Conservation (phyloP, 2,888 invertebrate species). For the Pelosia muscerda region DNA sequence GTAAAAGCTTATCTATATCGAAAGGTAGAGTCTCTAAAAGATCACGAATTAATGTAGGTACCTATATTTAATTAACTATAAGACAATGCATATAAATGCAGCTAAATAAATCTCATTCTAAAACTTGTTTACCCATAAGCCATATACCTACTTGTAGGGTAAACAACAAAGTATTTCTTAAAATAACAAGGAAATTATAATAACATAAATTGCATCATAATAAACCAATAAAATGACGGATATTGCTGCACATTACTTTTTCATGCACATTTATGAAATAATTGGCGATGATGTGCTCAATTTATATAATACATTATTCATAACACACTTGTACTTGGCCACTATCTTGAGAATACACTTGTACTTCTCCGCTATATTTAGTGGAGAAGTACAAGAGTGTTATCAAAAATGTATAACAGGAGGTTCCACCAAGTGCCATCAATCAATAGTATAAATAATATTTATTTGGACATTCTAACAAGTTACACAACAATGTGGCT, state of each 20-base stretch:
- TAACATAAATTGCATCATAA: conserved; percentile 4
- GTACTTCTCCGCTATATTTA: too few species aligned
- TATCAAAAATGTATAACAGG: too few species aligned
- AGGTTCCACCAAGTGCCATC: too few species aligned
- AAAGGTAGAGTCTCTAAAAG: too few species aligned
- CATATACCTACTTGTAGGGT: neutral
- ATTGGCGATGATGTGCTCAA: conserved; percentile 4
- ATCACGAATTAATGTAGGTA: too few species aligned
- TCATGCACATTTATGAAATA: conserved; percentile 10
- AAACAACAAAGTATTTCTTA: conserved; percentile 10
- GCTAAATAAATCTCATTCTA: neutral
- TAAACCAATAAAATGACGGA: conserved; percentile 11
- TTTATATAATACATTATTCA: neutral
- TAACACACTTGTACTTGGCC: too few species aligned
- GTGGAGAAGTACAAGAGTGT: too few species aligned
- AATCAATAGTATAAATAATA: too few species aligned
- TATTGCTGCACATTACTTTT: neutral
- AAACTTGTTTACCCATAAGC: neutral
- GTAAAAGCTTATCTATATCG: too few species aligned
- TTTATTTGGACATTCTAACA: neutral
- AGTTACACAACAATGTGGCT: neutral
- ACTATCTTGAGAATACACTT: too few species aligned
- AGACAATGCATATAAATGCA: neutral
- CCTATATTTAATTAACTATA: neutral
- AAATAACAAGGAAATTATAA: conserved; percentile 10